Conservation (phyloP, 2,888 invertebrate species). For the Diaphora mendica region DNA sequence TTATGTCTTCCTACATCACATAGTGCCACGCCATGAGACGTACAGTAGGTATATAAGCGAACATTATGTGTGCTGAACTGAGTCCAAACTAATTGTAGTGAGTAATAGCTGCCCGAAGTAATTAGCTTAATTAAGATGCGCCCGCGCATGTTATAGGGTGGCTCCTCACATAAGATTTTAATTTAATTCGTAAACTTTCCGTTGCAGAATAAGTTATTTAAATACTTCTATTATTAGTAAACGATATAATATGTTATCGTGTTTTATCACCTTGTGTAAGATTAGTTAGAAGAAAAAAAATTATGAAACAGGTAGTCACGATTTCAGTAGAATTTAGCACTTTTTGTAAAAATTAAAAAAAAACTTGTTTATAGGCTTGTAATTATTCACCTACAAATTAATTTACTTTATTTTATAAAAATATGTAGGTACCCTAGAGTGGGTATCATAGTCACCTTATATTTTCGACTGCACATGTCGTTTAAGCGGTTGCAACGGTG, state of each 20-base stretch:
- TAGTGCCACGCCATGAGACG: background rate
- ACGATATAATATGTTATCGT: background rate
- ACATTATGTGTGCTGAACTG: conserved; percentile 18
- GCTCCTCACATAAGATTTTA: conserved; percentile 5
- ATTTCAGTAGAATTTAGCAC: background rate
- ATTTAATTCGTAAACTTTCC: background rate
- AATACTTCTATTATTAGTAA: background rate
- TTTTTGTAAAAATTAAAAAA: background rate
- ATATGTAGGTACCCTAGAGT: background rate
- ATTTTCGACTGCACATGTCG: too few species aligned
- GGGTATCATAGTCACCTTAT: too few species aligned
- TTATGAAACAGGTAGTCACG: background rate
- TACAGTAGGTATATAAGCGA: background rate
- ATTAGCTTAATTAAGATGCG: conserved; percentile 60
- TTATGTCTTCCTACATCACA: background rate
- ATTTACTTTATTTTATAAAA: background rate
- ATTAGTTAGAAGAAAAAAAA: background rate
- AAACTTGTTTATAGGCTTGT: background rate
- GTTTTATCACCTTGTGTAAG: background rate
- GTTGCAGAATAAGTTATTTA: background rate
- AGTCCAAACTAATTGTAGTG: conserved; percentile 35
- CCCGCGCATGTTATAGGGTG: conserved; percentile 33
- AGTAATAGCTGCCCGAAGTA: conserved; percentile 32
- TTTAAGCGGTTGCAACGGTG: too few species aligned
- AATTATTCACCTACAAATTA: background rate